Evolutionary conservation across 2,888 invertebrate genomes (phyloP), one percentile per base, ranked within the genome.

Genomic region (Drosophila acutilabella): DNA sequence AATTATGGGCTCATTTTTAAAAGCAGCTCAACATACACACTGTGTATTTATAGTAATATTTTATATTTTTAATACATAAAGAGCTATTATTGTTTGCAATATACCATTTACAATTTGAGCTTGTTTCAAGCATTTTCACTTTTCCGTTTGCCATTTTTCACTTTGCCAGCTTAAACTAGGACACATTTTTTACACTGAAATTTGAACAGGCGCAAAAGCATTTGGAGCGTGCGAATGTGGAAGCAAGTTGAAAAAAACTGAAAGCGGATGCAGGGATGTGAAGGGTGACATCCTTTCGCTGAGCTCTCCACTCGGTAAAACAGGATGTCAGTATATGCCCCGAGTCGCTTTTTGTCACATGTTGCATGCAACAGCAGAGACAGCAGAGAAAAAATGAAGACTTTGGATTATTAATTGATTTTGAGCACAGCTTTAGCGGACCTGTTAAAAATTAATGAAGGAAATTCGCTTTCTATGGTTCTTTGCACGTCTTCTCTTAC

Each of bases 361-460:
- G 87, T 83, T 88, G 85, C 89, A 73, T 50, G 53, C 50, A 61
- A 53, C 51, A 56, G 8, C 30, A 30, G 6, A 30, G 8, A 8
- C 36, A 52, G 44, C n/a, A 38, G 6, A 57, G 10, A 45, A 16
- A 41, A 38, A 33, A 26, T 44, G 61, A 40, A 52, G 30, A 30
- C 67, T 20, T 20, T 13, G 58, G 51, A 79, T 81, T 87, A 85
- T 85, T 88, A 83, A 85, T 88, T 81, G 87, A 77, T 79, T 78
- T 80, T 45, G 41, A 71, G 61, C 70, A 48, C 54, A 68, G 74
- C 60, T 26, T 42, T 13, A 8, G 13, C 16, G 30, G 8, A 30
- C 30, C 26, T 67, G 60, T 42, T 47, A 47, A 60, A 78, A 86
- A 87, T 75, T 80, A 78, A 84, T 81, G 70, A 84, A 73, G 14